A percentile compares a stretch with the other conserved stretches of the same genome.
Evolutionary conservation across 2,888 invertebrate genomes (phyloP).

Genomic region (Drosophila macrospina): DNA sequence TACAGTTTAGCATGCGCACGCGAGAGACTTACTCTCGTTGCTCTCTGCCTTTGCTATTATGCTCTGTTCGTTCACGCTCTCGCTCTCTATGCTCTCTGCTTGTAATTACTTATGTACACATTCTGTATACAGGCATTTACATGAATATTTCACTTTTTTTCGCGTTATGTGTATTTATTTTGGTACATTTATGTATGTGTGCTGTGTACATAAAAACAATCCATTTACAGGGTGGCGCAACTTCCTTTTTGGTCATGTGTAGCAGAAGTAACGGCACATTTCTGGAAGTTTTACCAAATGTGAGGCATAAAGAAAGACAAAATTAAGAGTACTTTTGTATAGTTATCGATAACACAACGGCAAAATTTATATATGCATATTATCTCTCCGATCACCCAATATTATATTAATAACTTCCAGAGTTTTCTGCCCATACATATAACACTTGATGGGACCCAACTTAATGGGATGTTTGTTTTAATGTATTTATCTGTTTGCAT

Average conservation of each 20-base stretch:
- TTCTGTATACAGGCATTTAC: constrained; percentile 65
- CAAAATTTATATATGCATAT: not conserved
- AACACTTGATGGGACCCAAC: constrained; percentile 29
- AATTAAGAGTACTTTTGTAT: too few species aligned
- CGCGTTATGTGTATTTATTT: constrained; percentile 74
- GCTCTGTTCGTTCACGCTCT: constrained; percentile 25
- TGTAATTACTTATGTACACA: constrained; percentile 61
- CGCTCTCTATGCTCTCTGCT: constrained; percentile 20
- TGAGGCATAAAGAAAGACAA: too few species aligned
- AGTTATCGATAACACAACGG: not conserved
- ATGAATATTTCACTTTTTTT: constrained; percentile 77
- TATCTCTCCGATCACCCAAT: not conserved
- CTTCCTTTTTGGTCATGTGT: constrained; percentile 14
- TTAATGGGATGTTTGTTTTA: constrained; percentile 21
- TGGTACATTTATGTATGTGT: constrained; percentile 53
- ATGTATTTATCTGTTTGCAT: constrained; percentile 29
- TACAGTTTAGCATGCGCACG: constrained; percentile 67
- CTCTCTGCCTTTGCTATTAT: constrained; percentile 25
- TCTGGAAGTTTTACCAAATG: not conserved
- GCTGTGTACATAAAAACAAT: constrained; percentile 67
- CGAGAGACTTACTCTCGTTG: constrained; percentile 3
- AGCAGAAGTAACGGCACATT: not conserved
- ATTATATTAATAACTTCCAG: not conserved
- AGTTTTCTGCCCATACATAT: not conserved
- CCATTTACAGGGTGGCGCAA: constrained; percentile 66